Conservation (phyloP, 2,113 vertebrate genomes). For the Ariopsis seemanni region DNA sequence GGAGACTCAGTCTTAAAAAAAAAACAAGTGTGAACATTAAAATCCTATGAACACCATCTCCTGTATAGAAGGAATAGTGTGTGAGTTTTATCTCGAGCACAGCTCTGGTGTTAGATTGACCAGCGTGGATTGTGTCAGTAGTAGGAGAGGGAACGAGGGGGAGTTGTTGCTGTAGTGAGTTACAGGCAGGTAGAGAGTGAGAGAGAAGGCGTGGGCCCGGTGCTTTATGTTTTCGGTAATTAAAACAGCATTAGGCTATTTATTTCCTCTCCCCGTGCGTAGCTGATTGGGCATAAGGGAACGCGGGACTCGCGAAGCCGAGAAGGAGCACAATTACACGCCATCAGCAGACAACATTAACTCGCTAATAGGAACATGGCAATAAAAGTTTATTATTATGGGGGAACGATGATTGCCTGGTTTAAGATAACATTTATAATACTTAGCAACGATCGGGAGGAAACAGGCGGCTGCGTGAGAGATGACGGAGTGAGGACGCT, state of each 20-base stretch:
- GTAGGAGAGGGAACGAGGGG: slow-evolving; percentile 25
- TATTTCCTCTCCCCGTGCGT: slow-evolving; percentile 77
- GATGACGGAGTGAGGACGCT: slow-evolving; percentile 30
- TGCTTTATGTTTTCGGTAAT: slow-evolving; percentile 69
- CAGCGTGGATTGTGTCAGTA: slow-evolving; percentile 26
- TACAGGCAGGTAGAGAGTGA: slow-evolving; percentile 48
- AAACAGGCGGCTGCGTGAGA: slow-evolving; percentile 70
- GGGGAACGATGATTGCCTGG: slow-evolving; percentile 82
- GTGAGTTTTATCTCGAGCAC: neutral
- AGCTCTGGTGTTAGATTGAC: slow-evolving; percentile 26
- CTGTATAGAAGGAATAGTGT: neutral
- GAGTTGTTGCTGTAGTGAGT: slow-evolving; percentile 23
- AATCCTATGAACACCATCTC: neutral
- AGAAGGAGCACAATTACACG: slow-evolving; percentile 80
- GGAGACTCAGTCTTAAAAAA: neutral
- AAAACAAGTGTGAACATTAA: neutral
- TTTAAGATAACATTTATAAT: slow-evolving; percentile 91
- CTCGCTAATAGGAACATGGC: slow-evolving; percentile 83
- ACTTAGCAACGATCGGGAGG: slow-evolving; percentile 84
- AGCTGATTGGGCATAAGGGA: slow-evolving; percentile 88
- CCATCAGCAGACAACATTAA: slow-evolving; percentile 91
- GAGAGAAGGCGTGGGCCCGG: slow-evolving; percentile 51
- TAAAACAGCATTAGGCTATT: slow-evolving; percentile 68
- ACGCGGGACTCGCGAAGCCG: slow-evolving; percentile 76
- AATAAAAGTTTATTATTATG: slow-evolving; percentile 85